Evolutionary conservation across 1,140 invertebrate species (phyloP).

Genomic region (Notospermus geniculatus): DNA sequence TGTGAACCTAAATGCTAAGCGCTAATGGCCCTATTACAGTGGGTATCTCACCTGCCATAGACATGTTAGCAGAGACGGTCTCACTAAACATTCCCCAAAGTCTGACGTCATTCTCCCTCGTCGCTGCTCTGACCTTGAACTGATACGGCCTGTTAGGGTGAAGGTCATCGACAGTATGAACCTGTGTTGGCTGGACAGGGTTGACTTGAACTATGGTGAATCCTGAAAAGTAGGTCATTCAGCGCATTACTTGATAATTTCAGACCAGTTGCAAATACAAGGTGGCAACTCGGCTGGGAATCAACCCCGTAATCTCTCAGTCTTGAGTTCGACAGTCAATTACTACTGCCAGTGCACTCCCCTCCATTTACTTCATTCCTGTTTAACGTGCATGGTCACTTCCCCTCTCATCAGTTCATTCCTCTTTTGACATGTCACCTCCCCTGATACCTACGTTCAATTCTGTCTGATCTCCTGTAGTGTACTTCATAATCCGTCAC

Average conservation of each 20-base stretch:
- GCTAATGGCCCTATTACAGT: no score
- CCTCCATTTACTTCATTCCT: no score
- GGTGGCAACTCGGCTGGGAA: no score
- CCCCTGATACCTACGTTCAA: no score
- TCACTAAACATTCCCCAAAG: background rate
- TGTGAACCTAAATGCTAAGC: no score
- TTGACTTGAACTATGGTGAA: background rate
- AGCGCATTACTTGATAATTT: background rate
- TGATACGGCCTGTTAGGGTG: background rate
- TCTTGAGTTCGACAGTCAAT: no score
- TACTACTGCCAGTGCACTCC: no score
- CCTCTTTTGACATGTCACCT: no score
- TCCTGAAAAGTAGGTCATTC: background rate
- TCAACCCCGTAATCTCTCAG: no score
- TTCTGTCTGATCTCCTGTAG: background rate
- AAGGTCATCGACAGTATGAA: background rate
- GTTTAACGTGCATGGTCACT: no score
- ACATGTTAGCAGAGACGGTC: background rate
- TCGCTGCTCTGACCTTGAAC: constrained; percentile 1
- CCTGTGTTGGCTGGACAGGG: background rate
- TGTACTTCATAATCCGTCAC: constrained; percentile 7
- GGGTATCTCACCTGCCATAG: background rate
- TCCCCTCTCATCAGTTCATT: no score
- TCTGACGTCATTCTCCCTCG: background rate
- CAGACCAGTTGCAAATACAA: no score